Evolutionary conservation across 2,888 invertebrate genomes (phyloP), one percentile per base, ranked within the genome.

Genomic region (Gnatocerus cornutus): DNA sequence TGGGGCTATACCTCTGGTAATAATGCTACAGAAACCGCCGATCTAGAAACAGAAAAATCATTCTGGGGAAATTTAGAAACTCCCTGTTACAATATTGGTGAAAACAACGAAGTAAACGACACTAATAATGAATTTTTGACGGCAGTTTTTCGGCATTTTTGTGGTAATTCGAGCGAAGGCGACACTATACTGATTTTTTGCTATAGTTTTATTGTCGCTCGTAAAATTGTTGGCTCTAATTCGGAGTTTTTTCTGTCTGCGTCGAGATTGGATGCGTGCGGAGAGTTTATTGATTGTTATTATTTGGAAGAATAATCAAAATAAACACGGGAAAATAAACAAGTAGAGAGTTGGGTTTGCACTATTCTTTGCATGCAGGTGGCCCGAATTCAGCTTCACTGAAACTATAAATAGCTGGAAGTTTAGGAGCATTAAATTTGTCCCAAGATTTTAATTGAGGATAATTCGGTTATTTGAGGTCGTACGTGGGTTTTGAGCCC

Each of bases 221-320:
- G 56, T 56, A 56, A 56, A 56, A 56, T 56, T 56, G 21, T 56
- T 56, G 56, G 56, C 56, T 14, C 43, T 41, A 12, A 41, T 55
- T 55, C 55, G 16, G 55, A 8, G 39, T 13, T 12, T 37, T 21
- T 37, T 21, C 39, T 10, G 39, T 55, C 39, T 55, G 30, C 30
- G 30, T 33, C 52, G 29, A 29, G 21, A n/a, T 37, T 21, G 29
- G 50, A 13, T 16, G 21, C 14, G 46, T 37, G 37, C 7, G 2
- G 37, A n/a, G n/a, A 37, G 37, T 9, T 16, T 46, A 27, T 48
- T 48, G 48, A 14, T 46, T 16, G 9, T 48, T 21, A 21, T 21
- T 21, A 21, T 21, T 21, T 21, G 21, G 21, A 21, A 21, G 4
- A 21, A 21, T 21, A 21, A 4, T 21, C 21, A 4, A 21, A 21